These are phyloP conservation scores for Acleris emargana DNA, from an alignment of 2,888 invertebrate species.

Conservation along the genomic window DNA sequence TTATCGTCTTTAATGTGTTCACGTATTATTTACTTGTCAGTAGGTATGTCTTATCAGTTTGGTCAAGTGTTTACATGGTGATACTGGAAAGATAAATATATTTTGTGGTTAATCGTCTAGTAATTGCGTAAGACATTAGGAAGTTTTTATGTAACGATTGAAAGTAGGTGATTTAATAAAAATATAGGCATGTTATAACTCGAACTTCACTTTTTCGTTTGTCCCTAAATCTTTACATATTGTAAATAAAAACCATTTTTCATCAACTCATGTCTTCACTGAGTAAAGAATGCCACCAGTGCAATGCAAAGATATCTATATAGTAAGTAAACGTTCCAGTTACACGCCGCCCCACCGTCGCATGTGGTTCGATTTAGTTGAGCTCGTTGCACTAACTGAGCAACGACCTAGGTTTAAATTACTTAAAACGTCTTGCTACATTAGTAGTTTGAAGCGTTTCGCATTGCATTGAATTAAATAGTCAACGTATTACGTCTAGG, in stretches of 20 bases:
- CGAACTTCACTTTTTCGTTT: too few species aligned
- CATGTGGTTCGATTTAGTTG: conserved; percentile 58
- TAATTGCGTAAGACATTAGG: not conserved
- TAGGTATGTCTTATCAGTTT: conserved; percentile 21
- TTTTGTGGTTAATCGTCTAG: conserved; percentile 11
- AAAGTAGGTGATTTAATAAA: too few species aligned
- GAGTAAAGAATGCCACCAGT: conserved; percentile 27
- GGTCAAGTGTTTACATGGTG: conserved; percentile 22
- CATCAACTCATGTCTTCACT: conserved; percentile 12
- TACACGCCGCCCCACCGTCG: conserved; percentile 48
- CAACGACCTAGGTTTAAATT: conserved; percentile 34
- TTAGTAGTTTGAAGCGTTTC: not conserved
- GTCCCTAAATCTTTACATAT: too few species aligned
- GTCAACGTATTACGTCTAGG: not conserved
- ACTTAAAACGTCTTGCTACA: conserved; percentile 24
- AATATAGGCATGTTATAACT: too few species aligned
- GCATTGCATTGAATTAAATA: conserved; percentile 17
- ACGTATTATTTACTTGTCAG: conserved; percentile 49
- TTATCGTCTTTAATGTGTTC: conserved; percentile 62
- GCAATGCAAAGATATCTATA: conserved; percentile 49
- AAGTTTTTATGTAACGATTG: too few species aligned
- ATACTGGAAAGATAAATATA: conserved; percentile 20
- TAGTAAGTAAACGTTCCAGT: conserved; percentile 58
- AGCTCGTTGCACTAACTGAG: conserved; percentile 36
- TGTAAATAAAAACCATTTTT: conserved; percentile 10